Percentiles rank a stretch among this genome's conserved stretches.
These are phyloP conservation scores for Dilophus febrilis DNA, from an alignment of 2,888 invertebrate genomes.

Conservation along the genomic window DNA sequence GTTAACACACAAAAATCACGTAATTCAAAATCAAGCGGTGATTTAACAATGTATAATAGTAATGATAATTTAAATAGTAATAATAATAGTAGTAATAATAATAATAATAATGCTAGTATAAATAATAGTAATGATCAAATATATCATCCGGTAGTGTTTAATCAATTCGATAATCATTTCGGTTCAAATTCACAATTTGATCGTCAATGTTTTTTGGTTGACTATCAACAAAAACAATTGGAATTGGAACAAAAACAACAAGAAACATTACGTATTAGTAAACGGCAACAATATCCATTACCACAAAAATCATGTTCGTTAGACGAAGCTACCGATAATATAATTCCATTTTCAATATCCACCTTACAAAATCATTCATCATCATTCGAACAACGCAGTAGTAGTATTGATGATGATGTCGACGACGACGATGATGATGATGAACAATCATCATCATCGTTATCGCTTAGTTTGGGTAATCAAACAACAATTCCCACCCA, in stretches of 20 bases:
- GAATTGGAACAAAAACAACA: slow-evolving; percentile 7
- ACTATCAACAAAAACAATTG: slow-evolving; percentile 7
- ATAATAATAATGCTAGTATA: slow-evolving; percentile 17
- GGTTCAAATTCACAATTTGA: slow-evolving; percentile 29
- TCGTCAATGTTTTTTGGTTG: slow-evolving; percentile 25
- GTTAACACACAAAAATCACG: neutral
- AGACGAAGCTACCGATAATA: slow-evolving; percentile 10
- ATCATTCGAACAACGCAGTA: slow-evolving; percentile 5
- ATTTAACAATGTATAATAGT: slow-evolving; percentile 26
- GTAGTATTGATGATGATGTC: slow-evolving; percentile 8
- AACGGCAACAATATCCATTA: neutral
- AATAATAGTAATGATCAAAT: slow-evolving; percentile 6
- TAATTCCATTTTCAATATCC: no score
- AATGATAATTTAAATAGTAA: slow-evolving; percentile 13
- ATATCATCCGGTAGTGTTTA: slow-evolving; percentile 17
- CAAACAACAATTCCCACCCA: neutral
- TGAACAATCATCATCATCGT: slow-evolving; percentile 11
- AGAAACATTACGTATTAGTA: no score
- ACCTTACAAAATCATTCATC: slow-evolving; percentile 8
- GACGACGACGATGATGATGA: slow-evolving; percentile 8
- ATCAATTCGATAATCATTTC: no score
- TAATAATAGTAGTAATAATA: slow-evolving; percentile 9
- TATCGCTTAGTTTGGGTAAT: slow-evolving; percentile 5
- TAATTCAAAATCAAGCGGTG: slow-evolving; percentile 28
- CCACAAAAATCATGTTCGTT: slow-evolving; percentile 11